Evolutionary conservation across 2,797 vertebrate species (phyloP), one percentile per base, ranked within the genome.

Genomic region (Distichodus sexfasciatus): DNA sequence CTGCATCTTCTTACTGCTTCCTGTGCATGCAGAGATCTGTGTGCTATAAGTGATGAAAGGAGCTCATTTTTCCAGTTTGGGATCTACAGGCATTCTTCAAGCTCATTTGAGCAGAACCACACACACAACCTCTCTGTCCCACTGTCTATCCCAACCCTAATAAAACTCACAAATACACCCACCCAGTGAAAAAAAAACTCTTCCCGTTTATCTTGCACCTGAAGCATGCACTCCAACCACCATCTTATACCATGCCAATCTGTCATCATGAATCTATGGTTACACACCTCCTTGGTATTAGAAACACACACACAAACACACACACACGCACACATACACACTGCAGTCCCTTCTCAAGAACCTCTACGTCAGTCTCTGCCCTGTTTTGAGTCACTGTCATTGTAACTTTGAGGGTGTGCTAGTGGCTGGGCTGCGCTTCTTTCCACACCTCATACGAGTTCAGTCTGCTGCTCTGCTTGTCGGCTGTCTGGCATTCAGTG

Each of bases 81-180:
- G 78, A 84, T 86, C 82, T 85, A 79, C 80, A 79, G 55, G 77
- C 82, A 91, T 92, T 91, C 88, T 89, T 90, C 85, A 84, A 77
- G 87, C 83, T 91, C 84, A 85, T 79, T 87, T 84, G 82, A 90
- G 88, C 86, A 88, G 82, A 90, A 91, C 88, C 70, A 61, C 68
- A 68, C 76, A 71, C 62, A 75, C 70, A 66, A 55, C 31, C 21
- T 70, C 53, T 36, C 63, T 47, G 11, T 3, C 21, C 33, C 60
- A 38, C 28, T 44, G n/a, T 63, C 61, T 66, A 46, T 36, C 40
- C 19, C 58, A 50, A 71, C 21, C 65, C 15, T 54, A 73, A 81
- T 80, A 75, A 80, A 73, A 79, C 78, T 72, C 71, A 75, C 68
- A 53, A 73, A 31, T 24, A 23, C 35, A 15, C 15, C 10, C 23